A percentile compares a stretch with the other conserved stretches of the same genome.
Conservation (phyloP, 92 coral and sea anemone species). For the Actinernus sp. region DNA sequence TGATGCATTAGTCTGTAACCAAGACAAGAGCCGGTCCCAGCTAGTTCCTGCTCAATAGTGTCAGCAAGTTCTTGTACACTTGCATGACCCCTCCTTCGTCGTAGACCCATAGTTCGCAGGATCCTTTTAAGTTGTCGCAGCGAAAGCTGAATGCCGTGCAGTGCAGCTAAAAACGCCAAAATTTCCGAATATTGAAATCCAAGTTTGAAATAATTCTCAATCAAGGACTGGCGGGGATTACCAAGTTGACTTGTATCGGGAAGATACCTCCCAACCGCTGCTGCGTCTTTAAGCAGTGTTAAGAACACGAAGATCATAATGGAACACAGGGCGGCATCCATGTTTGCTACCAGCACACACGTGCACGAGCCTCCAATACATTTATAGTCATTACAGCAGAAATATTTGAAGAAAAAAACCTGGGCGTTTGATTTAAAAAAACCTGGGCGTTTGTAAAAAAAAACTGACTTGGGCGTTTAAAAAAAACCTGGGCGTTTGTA, state of each 20-base stretch:
- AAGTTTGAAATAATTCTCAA: conserved; percentile 30
- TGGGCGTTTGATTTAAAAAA: too few species aligned
- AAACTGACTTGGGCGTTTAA: too few species aligned
- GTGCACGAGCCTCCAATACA: too few species aligned
- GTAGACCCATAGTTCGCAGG: conserved; percentile 16
- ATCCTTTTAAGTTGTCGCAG: conserved; percentile 36
- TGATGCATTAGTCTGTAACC: conserved; percentile 52
- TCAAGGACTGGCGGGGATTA: background rate
- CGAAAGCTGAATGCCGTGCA: conserved; percentile 34
- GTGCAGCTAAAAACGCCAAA: conserved; percentile 29
- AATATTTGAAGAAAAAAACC: too few species aligned
- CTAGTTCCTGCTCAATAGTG: conserved; percentile 17
- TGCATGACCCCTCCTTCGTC: conserved; percentile 32
- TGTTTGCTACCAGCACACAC: too few species aligned
- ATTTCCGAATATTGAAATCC: conserved; percentile 34
- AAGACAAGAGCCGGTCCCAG: conserved; percentile 21
- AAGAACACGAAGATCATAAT: too few species aligned
- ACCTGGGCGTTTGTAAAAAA: too few species aligned
- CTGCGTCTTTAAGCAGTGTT: background rate
- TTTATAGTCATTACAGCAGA: too few species aligned
- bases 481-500: too few species aligned
- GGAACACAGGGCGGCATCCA: too few species aligned
- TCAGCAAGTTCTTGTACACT: conserved; percentile 11
- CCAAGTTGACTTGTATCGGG: conserved; percentile 1
- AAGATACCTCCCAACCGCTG: background rate